Percentiles rank a stretch among this genome's conserved stretches.
Conservation (phyloP, 2,888 invertebrate genomes). For the Lycia hirtaria region DNA sequence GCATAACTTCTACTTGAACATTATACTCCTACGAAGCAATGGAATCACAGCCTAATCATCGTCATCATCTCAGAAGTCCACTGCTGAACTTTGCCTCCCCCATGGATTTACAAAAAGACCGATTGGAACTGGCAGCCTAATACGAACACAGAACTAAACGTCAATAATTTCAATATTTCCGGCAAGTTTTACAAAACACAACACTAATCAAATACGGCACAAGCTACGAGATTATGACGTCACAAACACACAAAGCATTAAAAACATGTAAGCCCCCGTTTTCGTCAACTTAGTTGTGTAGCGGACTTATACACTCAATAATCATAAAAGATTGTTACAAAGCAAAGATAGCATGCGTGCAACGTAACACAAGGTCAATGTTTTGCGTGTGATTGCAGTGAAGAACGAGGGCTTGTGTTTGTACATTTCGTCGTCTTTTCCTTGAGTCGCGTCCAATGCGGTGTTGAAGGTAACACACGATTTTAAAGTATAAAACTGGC, state of each 20-base stretch:
- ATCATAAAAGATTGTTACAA: constrained; percentile 15
- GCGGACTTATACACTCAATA: constrained; percentile 4
- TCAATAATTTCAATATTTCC: neutral
- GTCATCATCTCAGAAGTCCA: no score
- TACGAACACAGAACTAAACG: neutral
- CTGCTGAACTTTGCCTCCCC: no score
- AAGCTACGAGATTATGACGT: neutral
- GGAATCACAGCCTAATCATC: no score
- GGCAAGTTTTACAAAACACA: neutral
- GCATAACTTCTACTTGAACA: no score
- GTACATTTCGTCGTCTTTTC: constrained; percentile 9
- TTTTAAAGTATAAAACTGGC: neutral
- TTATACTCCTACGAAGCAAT: no score
- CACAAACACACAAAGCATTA: constrained; percentile 1
- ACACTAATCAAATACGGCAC: neutral
- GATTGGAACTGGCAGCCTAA: no score
- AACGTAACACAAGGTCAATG: constrained; percentile 27
- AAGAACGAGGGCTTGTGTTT: constrained; percentile 15
- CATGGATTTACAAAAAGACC: no score
- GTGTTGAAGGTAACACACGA: constrained; percentile 8
- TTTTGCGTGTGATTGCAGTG: constrained; percentile 18
- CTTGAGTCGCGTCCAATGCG: constrained; percentile 8
- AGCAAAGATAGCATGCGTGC: constrained; percentile 18
- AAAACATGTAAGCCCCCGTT: neutral
- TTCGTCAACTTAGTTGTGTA: neutral